Evolutionary conservation across 2,888 invertebrate genomes (phyloP).

Genomic region (Cloeon dipterum): DNA sequence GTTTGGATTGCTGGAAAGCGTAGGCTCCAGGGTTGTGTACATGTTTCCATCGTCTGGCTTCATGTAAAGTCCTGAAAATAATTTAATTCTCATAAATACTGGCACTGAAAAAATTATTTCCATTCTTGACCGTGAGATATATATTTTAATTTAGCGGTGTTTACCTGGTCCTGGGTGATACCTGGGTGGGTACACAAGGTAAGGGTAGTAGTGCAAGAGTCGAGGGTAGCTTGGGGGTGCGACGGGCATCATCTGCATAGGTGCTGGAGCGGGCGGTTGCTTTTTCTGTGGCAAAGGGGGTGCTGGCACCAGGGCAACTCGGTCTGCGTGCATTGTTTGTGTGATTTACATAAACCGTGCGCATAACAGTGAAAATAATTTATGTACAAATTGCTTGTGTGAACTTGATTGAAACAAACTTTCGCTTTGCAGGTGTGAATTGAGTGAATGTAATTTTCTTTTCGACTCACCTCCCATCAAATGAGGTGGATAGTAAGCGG

Average conservation of each 20-base stretch:
- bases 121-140: no score
- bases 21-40: slow-evolving; percentile 65
- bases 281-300: slow-evolving; percentile 17
- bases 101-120: neutral
- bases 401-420: no score
- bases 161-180: no score
- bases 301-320: slow-evolving; percentile 33
- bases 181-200: slow-evolving; percentile 23
- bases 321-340: slow-evolving; percentile 29
- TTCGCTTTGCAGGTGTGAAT: no score
- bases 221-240: slow-evolving; percentile 30
- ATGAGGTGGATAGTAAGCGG: neutral
- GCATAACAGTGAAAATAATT: no score
- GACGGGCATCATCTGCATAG: neutral
- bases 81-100: neutral
- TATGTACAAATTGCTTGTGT: no score
- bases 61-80: slow-evolving; percentile 39
- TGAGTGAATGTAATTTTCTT: neutral
- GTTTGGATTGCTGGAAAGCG: slow-evolving; percentile 73
- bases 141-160: no score
- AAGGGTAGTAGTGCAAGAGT: slow-evolving; percentile 33
- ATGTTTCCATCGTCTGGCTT: slow-evolving; percentile 62
- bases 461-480: neutral
- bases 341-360: no score
- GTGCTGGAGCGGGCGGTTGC: slow-evolving; percentile 1